Percentiles rank a stretch among this genome's conserved stretches.
These are phyloP conservation scores for Zoanthus solanderi DNA, from an alignment of 92 coral and sea anemone species.

Conservation along the genomic window DNA sequence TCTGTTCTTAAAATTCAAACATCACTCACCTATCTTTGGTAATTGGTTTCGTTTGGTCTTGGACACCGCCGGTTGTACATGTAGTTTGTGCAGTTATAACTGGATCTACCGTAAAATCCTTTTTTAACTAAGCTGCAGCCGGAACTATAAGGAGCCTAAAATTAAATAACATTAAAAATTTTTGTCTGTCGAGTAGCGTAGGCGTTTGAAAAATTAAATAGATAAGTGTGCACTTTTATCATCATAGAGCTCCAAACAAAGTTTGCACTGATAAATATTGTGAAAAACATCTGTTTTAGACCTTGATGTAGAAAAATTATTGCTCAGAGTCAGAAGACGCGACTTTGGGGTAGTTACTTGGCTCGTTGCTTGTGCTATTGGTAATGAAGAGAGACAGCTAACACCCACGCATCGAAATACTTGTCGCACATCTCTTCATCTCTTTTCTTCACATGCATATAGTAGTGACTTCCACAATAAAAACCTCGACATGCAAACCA, in stretches of 20 bases:
- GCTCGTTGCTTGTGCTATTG: background rate
- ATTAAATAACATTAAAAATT: conserved; percentile 38
- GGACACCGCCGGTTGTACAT: background rate
- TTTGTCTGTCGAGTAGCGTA: conserved; percentile 15
- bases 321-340: background rate
- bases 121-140: conserved; percentile 31
- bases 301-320: background rate
- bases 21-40: background rate
- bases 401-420: conserved; percentile 31
- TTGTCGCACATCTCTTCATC: conserved; percentile 6
- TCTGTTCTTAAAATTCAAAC: background rate
- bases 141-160: conserved; percentile 18
- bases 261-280: background rate
- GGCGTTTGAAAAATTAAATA: conserved; percentile 19
- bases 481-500: background rate
- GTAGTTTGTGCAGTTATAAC: background rate
- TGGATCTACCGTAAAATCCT: background rate
- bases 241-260: background rate
- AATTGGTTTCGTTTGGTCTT: background rate
- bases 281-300: background rate
- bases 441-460: background rate
- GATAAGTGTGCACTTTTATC: background rate
- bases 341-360: background rate
- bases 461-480: background rate
- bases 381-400: background rate